Evolutionary conservation across 2,797 vertebrate species (phyloP).

Genomic region (Vireo griseus): DNA sequence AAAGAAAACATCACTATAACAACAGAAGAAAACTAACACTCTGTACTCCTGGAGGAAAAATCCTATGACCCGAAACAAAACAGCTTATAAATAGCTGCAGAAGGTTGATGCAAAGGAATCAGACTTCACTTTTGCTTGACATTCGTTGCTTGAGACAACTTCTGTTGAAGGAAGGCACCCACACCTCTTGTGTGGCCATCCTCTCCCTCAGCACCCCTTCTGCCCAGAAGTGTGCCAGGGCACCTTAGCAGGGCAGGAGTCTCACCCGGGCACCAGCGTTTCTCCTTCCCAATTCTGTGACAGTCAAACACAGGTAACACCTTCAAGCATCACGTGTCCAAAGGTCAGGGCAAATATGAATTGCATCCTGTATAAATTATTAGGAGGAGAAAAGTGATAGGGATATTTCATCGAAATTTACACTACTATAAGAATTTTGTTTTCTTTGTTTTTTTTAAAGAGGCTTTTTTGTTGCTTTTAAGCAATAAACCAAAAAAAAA

Average conservation of each 20-base stretch:
- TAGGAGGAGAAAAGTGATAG: neutral
- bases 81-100: slow-evolving; percentile 44
- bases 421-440: neutral
- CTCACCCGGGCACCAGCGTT: neutral
- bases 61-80: slow-evolving; percentile 22
- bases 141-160: neutral
- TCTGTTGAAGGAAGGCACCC: neutral
- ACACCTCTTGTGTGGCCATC: neutral
- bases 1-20: slow-evolving; percentile 15
- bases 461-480: neutral
- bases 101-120: neutral
- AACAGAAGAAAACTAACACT: slow-evolving; percentile 3
- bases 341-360: neutral
- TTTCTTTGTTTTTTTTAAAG: neutral
- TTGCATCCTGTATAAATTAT: neutral
- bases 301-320: neutral
- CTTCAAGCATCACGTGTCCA: neutral
- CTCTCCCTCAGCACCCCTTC: neutral
- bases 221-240: neutral
- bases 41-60: neutral
- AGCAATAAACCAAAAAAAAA: neutral
- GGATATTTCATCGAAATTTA: neutral
- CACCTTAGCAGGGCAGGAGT: neutral
- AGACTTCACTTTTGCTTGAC: neutral
- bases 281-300: neutral